Evolutionary conservation across 1,140 invertebrate genomes (phyloP).

Genomic region (Bombyx mori): ASM3026992v2 NC_085126.1:270501-271000

Average conservation of each 20-base stretch:
- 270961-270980: conserved; percentile 58
- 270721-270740: conserved; percentile 79
- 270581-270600: conserved; percentile 77
- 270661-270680: conserved; percentile 70
- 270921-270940: conserved; percentile 45
- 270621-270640: conserved; percentile 54
- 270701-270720: conserved; percentile 85
- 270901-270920: conserved; percentile 53
- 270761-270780: conserved; percentile 49
- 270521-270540: conserved; percentile 50
- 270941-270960: conserved; percentile 50
- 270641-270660: conserved; percentile 67
- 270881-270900: conserved; percentile 50
- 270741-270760: conserved; percentile 58
- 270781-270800: conserved; percentile 32
- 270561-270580: conserved; percentile 75
- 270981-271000: conserved; percentile 52
- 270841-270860: conserved; percentile 67
- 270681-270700: conserved; percentile 74
- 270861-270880: conserved; percentile 46
- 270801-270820: conserved; percentile 20
- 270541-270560: conserved; percentile 51
- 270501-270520: conserved; percentile 59
- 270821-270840: conserved; percentile 56
- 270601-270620: conserved; percentile 60